phyloP scores from a whole-genome alignment of 1,140 invertebrate genomes.

The Zaprionus inermis region DNA sequence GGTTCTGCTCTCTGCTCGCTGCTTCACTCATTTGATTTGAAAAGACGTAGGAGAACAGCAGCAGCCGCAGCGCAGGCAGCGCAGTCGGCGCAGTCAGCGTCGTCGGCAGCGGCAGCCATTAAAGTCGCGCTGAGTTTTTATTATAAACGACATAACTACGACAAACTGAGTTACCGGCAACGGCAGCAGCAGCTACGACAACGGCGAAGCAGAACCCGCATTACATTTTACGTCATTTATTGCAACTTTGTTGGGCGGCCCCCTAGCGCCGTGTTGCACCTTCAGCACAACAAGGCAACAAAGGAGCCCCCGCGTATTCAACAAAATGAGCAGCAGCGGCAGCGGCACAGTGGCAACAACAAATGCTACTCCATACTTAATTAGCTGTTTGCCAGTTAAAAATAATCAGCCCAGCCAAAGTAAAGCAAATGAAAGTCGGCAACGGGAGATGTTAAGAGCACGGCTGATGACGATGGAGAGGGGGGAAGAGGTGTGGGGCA shows the following conservation, averaged over 20 bases:
- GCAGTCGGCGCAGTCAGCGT: not conserved
- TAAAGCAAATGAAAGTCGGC: constrained; percentile 78
- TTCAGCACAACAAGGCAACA: constrained; percentile 48
- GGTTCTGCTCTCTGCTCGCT: constrained; percentile 31
- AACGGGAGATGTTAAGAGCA: constrained; percentile 53
- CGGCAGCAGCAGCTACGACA: constrained; percentile 24
- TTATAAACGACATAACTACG: constrained; percentile 82
- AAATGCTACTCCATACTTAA: constrained; percentile 81
- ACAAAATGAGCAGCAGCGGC: constrained; percentile 59
- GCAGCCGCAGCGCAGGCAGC: constrained; percentile 11
- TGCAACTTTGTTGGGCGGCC: constrained; percentile 74
- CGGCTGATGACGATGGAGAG: constrained; percentile 1
- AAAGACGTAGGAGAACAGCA: constrained; percentile 59
- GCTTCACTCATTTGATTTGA: constrained; percentile 76
- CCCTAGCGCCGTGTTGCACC: constrained; percentile 58
- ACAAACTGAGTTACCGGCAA: constrained; percentile 76
- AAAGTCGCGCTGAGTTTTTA: constrained; percentile 80
- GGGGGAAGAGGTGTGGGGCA: not conserved
- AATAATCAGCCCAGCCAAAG: constrained; percentile 79
- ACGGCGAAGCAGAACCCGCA: constrained; percentile 37
- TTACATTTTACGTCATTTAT: constrained; percentile 79
- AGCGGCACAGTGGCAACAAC: constrained; percentile 34
- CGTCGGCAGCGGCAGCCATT: constrained; percentile 62
- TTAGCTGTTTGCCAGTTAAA: constrained; percentile 83
- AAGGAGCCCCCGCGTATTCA: constrained; percentile 56